Evolutionary conservation across 2,888 invertebrate genomes (phyloP).

Genomic region (Polyommatus iphigenia): DNA sequence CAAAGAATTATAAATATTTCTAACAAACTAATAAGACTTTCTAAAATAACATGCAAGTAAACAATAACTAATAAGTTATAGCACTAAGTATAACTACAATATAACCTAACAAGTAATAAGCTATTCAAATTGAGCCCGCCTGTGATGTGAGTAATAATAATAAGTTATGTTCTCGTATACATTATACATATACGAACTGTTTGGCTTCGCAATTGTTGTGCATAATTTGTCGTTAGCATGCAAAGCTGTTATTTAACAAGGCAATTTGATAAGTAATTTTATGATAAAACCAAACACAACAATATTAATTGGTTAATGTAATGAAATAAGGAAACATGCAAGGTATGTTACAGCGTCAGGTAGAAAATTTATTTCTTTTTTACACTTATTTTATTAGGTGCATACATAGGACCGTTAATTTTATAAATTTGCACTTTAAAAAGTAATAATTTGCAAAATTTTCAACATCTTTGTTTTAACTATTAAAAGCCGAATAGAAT

Average conservation of each 20-base stretch:
- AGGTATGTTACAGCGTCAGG: slow-evolving; percentile 2
- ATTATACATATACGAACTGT: slow-evolving; percentile 42
- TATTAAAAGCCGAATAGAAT: too few species aligned
- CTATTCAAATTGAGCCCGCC: slow-evolving; percentile 7
- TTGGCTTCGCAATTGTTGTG: slow-evolving; percentile 50
- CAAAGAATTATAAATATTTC: too few species aligned
- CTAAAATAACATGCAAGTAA: slow-evolving; percentile 19
- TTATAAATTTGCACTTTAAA: background rate
- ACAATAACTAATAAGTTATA: background rate
- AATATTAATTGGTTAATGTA: slow-evolving; percentile 54
- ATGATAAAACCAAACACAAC: slow-evolving; percentile 50
- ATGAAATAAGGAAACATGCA: slow-evolving; percentile 42
- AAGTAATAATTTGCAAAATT: background rate
- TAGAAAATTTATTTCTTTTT: slow-evolving; percentile 5
- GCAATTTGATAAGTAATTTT: slow-evolving; percentile 58
- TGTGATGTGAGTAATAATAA: slow-evolving; percentile 12
- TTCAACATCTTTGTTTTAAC: background rate
- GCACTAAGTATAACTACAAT: background rate
- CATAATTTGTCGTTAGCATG: slow-evolving; percentile 59
- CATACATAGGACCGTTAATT: background rate
- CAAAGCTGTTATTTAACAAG: slow-evolving; percentile 51
- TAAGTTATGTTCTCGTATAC: slow-evolving; percentile 28
- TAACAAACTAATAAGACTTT: background rate
- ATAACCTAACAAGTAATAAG: background rate
- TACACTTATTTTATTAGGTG: background rate